Conservation (phyloP, 2,888 invertebrate genomes). For the Latheticus oryzae region DNA sequence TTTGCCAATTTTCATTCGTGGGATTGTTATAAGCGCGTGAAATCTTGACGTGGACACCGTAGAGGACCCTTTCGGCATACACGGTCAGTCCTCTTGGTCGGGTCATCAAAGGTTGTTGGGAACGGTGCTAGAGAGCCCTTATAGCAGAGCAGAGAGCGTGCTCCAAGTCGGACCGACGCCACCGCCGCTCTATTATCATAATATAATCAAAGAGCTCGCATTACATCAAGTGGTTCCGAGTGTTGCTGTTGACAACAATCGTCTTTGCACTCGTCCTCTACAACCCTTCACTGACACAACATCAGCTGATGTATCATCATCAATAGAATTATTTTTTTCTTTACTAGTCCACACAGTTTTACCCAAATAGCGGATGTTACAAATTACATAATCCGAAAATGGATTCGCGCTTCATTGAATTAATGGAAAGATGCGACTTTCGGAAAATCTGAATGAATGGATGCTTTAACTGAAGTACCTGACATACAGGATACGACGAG, state of each 20-base stretch:
- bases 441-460: constrained; percentile 10
- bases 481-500: constrained; percentile 6
- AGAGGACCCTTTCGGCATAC: no score
- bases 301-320: constrained; percentile 16
- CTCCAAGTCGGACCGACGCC: constrained; percentile 38
- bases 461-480: constrained; percentile 20
- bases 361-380: constrained; percentile 10
- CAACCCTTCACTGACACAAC: constrained; percentile 32
- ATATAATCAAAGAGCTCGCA: constrained; percentile 44
- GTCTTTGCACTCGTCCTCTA: constrained; percentile 41
- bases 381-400: constrained; percentile 9
- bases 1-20: no score
- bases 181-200: constrained; percentile 43
- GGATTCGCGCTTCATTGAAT: constrained; percentile 2
- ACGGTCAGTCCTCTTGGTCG: constrained; percentile 28
- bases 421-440: no score
- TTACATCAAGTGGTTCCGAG: constrained; percentile 41
- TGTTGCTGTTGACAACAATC: constrained; percentile 44
- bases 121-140: constrained; percentile 30
- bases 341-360: no score
- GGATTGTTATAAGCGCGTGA: no score
- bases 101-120: constrained; percentile 38
- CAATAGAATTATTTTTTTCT: no score
- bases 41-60: no score
- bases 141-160: constrained; percentile 25